A percentile compares a stretch with the other conserved stretches of the same genome.
phyloP scores from a whole-genome alignment of 2,797 vertebrate genomes.

The Sebastolobus alascanus region DNA sequence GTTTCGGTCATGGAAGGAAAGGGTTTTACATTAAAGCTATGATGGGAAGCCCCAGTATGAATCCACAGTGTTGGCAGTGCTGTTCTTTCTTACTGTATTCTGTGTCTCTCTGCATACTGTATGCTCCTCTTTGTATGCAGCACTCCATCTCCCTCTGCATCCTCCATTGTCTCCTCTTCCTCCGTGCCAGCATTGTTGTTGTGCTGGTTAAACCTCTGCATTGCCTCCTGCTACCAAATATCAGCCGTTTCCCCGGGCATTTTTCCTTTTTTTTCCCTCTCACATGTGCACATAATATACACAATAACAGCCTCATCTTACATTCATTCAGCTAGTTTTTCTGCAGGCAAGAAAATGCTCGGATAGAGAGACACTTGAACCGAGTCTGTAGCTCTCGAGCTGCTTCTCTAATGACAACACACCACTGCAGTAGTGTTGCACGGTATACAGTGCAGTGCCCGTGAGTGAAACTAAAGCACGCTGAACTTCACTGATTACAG shows the following conservation, averaged over 20 bases:
- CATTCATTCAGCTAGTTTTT: constrained; percentile 10
- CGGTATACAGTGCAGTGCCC: background rate
- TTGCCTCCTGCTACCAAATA: constrained; percentile 21
- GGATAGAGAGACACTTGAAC: background rate
- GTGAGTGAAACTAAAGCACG: background rate
- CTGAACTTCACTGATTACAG: background rate
- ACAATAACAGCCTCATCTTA: constrained; percentile 21
- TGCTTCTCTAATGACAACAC: constrained; percentile 13
- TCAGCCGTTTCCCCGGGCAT: constrained; percentile 3
- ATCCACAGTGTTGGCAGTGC: background rate
- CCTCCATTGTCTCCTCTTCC: constrained; percentile 35
- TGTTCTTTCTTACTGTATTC: background rate
- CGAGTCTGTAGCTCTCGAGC: background rate
- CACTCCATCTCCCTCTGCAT: constrained; percentile 20
- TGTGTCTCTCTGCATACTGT: constrained; percentile 5
- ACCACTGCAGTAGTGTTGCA: background rate
- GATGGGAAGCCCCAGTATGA: background rate
- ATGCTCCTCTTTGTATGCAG: constrained; percentile 20
- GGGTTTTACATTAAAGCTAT: background rate
- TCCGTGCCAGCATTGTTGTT: constrained; percentile 27
- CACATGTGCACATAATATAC: background rate
- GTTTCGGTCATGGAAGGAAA: background rate
- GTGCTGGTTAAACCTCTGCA: constrained; percentile 24
- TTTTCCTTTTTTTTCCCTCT: background rate
- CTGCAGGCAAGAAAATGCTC: background rate